Base-by-base conservation (phyloP, 2,113 vertebrate genomes). In the human region DNA sequence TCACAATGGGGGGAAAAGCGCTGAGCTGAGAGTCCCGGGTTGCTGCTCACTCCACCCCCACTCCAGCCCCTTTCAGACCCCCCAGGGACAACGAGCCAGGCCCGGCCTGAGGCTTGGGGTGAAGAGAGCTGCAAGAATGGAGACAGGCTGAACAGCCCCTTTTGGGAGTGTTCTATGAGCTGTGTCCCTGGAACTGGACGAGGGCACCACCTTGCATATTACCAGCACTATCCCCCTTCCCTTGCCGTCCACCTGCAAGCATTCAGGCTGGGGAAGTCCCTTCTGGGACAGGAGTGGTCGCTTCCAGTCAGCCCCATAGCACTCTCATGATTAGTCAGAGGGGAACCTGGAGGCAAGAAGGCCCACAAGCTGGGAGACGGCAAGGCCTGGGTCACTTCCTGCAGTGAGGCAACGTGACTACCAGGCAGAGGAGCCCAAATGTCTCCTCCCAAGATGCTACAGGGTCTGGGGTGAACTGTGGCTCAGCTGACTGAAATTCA, bases 1-100 rank as follows among this genome's bases (percentile, higher is more conserved):
- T 98, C 98, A 99, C 98, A 99, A 98, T 99, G 94, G 89, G 78
- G 98, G 98, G 98, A 99, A 99, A 98, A 98, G 97, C 89, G 5
- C 81, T 52, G 83, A 97, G 95, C 94, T 91, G 79, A 97, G 97
- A 97, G 96, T 88, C 98, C 97, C 66, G 76, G 97, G 97, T 92
- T 98, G 48, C 96, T 97, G 93, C 94, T 98, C 98, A 93, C 91
- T 91, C 55, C 82, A 89, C 92, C 95, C 97, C 96, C 88, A 97
- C 64, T 30, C 45, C 48, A 89, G 79, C n/a, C 57, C 91, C n/a
- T 48, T 83, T 84, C 76, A 55, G 82, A 70, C 5, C 55, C 73
- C 45, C 38, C 30, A 16, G 76, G 35, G 76, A 96, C 82, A 50
- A 35, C 6, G 43, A 85, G 32, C 83, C 64, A 75, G 86, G 79